A percentile compares a stretch with the other conserved stretches of the same genome.
Conservation (phyloP, 2,888 invertebrate species). For the Portevinia maculata region DNA sequence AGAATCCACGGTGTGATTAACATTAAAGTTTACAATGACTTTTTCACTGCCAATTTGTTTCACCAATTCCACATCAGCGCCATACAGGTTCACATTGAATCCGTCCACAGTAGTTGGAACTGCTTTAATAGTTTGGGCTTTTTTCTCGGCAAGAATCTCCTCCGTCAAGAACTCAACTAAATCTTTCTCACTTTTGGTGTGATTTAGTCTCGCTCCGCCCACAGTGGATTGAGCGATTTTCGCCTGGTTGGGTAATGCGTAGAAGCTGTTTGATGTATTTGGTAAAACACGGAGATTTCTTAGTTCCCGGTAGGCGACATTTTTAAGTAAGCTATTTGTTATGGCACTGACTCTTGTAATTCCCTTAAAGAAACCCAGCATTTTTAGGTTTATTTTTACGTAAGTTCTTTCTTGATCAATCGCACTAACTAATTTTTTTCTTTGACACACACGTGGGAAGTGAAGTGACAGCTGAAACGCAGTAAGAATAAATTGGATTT, state of each 20-base stretch:
- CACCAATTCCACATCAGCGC: constrained; percentile 92
- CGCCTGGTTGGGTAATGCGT: constrained; percentile 25
- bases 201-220: constrained; percentile 34
- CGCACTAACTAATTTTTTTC: constrained; percentile 29
- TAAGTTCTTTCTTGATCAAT: constrained; percentile 42
- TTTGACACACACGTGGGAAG: constrained; percentile 44
- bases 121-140: constrained; percentile 89
- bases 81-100: constrained; percentile 90
- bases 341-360: constrained; percentile 39
- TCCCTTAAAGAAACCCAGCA: constrained; percentile 52
- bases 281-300: constrained; percentile 47
- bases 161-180: constrained; percentile 95
- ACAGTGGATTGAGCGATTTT: not conserved
- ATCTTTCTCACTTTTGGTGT: constrained; percentile 82
- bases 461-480: constrained; percentile 40
- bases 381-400: constrained; percentile 65
- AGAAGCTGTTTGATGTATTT: constrained; percentile 22
- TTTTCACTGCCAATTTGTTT: constrained; percentile 89
- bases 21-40: constrained; percentile 92
- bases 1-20: constrained; percentile 97
- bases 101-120: constrained; percentile 91
- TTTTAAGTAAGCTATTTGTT: constrained; percentile 50
- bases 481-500: constrained; percentile 1
- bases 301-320: constrained; percentile 26
- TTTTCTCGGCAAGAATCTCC: constrained; percentile 96